phyloP scores from a whole-genome alignment of 2,113 vertebrate species.

The Rhinolophus ferrumequinum region DNA sequence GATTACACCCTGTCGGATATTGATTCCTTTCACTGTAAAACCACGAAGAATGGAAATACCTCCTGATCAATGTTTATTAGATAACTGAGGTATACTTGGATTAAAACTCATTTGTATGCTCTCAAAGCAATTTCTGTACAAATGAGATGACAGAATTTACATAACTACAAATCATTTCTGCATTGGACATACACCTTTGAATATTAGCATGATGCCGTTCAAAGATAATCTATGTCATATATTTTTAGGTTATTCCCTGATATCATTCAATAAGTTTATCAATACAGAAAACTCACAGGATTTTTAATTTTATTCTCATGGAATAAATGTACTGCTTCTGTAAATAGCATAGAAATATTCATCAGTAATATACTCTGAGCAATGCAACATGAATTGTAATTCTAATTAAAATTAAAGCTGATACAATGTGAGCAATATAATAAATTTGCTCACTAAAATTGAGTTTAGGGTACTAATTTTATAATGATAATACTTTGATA shows the following conservation, averaged over 20 bases:
- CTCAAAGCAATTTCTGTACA: not conserved
- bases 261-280: constrained; percentile 23
- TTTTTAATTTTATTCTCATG: constrained; percentile 50
- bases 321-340: constrained; percentile 51
- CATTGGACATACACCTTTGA: not conserved
- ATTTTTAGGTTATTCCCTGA: not conserved
- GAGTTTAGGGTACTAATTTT: constrained; percentile 65
- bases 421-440: constrained; percentile 54
- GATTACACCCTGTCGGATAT: not conserved
- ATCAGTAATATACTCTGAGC: constrained; percentile 26
- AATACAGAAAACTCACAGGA: not conserved
- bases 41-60: not conserved
- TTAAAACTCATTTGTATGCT: not conserved
- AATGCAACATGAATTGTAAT: constrained; percentile 60
- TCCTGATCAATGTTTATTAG: not conserved
- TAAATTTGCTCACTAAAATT: constrained; percentile 69
- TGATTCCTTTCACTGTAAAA: not conserved
- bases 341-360: constrained; percentile 45
- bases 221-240: not conserved
- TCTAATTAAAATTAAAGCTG: constrained; percentile 70
- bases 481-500: constrained; percentile 40
- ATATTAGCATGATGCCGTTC: not conserved
- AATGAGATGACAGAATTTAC: not conserved
- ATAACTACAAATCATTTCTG: not conserved
- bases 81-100: not conserved